Percentiles rank a stretch among this genome's conserved stretches.
These are phyloP conservation scores for Plecotus auritus DNA, from an alignment of 2,113 vertebrate genomes.

Conservation along the genomic window DNA sequence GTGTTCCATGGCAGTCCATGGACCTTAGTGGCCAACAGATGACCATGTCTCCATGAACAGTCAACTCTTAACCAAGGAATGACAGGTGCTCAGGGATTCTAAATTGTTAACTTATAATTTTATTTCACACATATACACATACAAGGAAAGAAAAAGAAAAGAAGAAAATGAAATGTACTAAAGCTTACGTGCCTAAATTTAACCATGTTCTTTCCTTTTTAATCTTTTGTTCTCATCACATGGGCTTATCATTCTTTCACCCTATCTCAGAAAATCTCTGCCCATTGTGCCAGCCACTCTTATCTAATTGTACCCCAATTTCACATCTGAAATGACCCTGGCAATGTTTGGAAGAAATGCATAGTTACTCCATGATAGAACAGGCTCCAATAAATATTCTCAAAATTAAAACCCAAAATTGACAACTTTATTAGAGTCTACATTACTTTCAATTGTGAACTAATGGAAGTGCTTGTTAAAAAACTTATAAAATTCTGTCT, in stretches of 20 bases:
- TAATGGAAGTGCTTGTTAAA: neutral
- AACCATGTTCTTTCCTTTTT: neutral
- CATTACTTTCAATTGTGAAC: neutral
- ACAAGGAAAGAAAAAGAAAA: neutral
- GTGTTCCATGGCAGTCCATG: neutral
- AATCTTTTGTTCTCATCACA: neutral
- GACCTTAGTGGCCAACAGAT: constrained; percentile 17
- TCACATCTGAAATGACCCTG: neutral
- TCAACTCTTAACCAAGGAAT: constrained; percentile 13
- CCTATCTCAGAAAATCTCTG: neutral
- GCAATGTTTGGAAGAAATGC: neutral
- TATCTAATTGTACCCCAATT: neutral
- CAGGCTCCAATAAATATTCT: neutral
- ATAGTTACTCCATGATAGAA: neutral
- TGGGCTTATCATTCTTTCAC: neutral
- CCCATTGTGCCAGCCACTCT: neutral
- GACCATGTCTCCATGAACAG: constrained; percentile 1
- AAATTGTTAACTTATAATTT: neutral
- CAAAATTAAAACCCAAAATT: neutral
- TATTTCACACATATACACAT: neutral
- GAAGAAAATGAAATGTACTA: neutral
- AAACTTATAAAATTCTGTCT: neutral
- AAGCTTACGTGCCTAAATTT: neutral
- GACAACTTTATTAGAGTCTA: neutral
- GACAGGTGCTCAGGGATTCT: neutral